phyloP scores from a whole-genome alignment of 1,140 invertebrate species.

The Macrotrachela quadricornifera region DNA sequence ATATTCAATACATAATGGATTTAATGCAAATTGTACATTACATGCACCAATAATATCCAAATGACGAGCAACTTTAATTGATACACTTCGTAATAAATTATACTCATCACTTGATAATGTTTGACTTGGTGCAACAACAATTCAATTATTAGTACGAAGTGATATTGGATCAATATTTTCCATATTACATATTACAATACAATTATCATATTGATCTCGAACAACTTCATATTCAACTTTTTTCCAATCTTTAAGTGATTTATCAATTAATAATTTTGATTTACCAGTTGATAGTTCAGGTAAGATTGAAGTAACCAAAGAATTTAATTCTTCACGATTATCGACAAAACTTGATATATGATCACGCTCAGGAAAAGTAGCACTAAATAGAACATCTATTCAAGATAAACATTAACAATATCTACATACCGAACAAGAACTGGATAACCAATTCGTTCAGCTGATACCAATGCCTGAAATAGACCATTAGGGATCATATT shows the following conservation, averaged over 20 bases:
- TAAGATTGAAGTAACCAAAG: slow-evolving; percentile 57
- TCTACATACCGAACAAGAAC: slow-evolving; percentile 50
- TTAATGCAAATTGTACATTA: slow-evolving; percentile 94
- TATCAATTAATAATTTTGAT: slow-evolving; percentile 56
- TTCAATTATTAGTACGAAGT: slow-evolving; percentile 97
- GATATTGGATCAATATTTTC: slow-evolving; percentile 96
- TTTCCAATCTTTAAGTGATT: slow-evolving; percentile 95
- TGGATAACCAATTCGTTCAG: slow-evolving; percentile 67
- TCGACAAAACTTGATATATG: slow-evolving; percentile 91
- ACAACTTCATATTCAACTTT: slow-evolving; percentile 99
- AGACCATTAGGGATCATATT: too few species aligned
- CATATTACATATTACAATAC: slow-evolving; percentile 89
- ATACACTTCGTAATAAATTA: slow-evolving; percentile 71
- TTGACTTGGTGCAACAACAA: slow-evolving; percentile 94
- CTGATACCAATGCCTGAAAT: slow-evolving; percentile 55
- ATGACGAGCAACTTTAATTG: slow-evolving; percentile 83
- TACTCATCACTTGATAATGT: slow-evolving; percentile 87
- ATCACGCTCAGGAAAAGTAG: slow-evolving; percentile 86
- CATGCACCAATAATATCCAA: slow-evolving; percentile 91
- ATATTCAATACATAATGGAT: slow-evolving; percentile 64
- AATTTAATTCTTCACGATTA: slow-evolving; percentile 53
- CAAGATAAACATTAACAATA: too few species aligned
- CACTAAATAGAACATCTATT: slow-evolving; percentile 16
- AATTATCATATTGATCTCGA: slow-evolving; percentile 87
- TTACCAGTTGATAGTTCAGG: slow-evolving; percentile 72